A percentile compares a stretch with the other conserved stretches of the same genome.
These are phyloP conservation scores for Scolopax bukidnonensis DNA, from an alignment of 2,797 vertebrate genomes.

Conservation along the genomic window DNA sequence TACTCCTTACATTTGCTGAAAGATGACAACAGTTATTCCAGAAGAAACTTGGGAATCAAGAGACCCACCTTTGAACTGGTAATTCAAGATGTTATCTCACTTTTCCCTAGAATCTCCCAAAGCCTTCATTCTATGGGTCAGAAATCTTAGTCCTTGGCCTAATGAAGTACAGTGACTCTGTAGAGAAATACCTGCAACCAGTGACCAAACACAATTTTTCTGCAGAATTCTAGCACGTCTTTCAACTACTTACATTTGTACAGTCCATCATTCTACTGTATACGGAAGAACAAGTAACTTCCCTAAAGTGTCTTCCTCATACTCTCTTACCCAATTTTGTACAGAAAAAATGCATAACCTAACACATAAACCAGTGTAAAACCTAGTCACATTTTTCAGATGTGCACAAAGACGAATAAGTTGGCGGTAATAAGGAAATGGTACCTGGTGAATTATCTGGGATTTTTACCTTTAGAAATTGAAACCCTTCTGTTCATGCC, in stretches of 20 bases:
- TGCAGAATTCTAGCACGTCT: neutral
- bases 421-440: neutral
- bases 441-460: neutral
- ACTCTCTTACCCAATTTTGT: neutral
- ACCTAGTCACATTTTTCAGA: neutral
- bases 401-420: neutral
- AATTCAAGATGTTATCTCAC: neutral
- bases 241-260: neutral
- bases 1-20: accelerated
- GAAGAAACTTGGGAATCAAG: accelerated
- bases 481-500: neutral
- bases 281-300: neutral
- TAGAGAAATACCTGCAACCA: neutral
- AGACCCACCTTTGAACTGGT: accelerated
- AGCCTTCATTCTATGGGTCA: neutral
- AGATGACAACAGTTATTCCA: neutral
- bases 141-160: neutral
- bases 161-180: accelerated
- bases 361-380: neutral
- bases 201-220: neutral
- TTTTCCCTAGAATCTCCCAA: neutral
- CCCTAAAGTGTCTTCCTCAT: neutral
- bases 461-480: neutral
- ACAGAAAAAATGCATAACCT: neutral
- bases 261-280: no score